These are phyloP conservation scores for Numenius arquata DNA, from an alignment of 2,113 vertebrate species.

Conservation along the genomic window DNA sequence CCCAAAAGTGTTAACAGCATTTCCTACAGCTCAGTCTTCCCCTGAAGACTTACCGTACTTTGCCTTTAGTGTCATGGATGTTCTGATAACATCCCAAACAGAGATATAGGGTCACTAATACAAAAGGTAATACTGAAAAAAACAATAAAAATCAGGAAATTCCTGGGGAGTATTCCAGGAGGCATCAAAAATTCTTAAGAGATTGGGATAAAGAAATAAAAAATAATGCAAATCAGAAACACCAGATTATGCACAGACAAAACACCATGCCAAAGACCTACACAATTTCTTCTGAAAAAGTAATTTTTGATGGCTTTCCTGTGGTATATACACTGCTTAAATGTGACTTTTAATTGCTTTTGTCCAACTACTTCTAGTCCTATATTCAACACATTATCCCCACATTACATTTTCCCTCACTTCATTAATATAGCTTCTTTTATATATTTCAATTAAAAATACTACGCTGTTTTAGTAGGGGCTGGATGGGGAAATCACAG, in stretches of 20 bases:
- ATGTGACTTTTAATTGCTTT: background rate
- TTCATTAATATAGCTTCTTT: background rate
- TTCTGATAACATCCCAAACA: background rate
- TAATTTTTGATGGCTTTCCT: background rate
- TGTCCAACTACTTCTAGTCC: background rate
- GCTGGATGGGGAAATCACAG: background rate
- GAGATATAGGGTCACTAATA: background rate
- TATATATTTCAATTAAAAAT: background rate
- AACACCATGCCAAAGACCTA: background rate
- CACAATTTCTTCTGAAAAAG: background rate
- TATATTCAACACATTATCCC: background rate
- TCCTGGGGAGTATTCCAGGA: background rate
- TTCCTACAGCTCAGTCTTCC: background rate
- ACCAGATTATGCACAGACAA: background rate
- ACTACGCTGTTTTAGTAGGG: background rate
- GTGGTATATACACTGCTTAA: background rate
- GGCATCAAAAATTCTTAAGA: background rate
- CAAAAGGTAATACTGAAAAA: background rate
- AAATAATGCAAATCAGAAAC: background rate
- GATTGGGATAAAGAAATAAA: background rate
- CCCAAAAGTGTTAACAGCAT: background rate
- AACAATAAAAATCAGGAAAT: background rate
- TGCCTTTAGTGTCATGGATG: background rate
- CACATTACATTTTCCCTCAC: background rate
- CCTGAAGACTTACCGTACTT: background rate